Evolutionary conservation across 2,888 invertebrate species (phyloP), one percentile per base, ranked within the genome.

Genomic region (Parapristionchus giblindavisi): DNA sequence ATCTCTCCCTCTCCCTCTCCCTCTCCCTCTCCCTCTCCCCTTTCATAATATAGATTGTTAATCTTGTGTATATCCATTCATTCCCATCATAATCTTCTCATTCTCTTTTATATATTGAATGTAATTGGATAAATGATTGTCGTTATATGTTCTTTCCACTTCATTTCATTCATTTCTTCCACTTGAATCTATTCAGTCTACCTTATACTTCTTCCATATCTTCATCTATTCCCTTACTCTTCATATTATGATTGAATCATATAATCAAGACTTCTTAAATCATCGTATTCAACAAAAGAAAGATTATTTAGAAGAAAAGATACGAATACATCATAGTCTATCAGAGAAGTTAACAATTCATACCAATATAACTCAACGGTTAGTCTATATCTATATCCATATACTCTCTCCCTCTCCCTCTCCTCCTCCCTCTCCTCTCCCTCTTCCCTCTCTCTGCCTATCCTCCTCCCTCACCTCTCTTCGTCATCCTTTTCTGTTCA

Each of bases 111-210:
- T 61, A 38, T 34, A 58, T 58, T 58, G n/a, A 61, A 34, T 27
- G 38, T 61, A 38, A 61, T 38, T 61, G 61, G 61, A 61, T 61
- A 61, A 61, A 61, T 36, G 61, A 61, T 36, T 61, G 61, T 61
- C 61, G 61, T 61, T 61, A 61, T 61, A n/a, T 24, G 6, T 61
- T 61, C 61, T 38, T 61, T 38, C n/a, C 3, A 36, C 36, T 36
- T 21, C 8, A 29, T 38, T 24, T 29, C 43, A 43, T 8, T 43
- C 43, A 43, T 43, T 8, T 14, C 58, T 58, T 29, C 58, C 34
- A n/a, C n/a, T n/a, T n/a, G n/a, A n/a, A n/a, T n/a, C n/a, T n/a
- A n/a, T n/a, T n/a, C n/a, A n/a, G n/a, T n/a, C n/a, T n/a, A n/a
- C n/a, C n/a, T n/a, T n/a, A n/a, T n/a, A n/a, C n/a, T n/a, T n/a